Conservation (phyloP, 2,888 invertebrate genomes). For the Calliopum simillimum region DNA sequence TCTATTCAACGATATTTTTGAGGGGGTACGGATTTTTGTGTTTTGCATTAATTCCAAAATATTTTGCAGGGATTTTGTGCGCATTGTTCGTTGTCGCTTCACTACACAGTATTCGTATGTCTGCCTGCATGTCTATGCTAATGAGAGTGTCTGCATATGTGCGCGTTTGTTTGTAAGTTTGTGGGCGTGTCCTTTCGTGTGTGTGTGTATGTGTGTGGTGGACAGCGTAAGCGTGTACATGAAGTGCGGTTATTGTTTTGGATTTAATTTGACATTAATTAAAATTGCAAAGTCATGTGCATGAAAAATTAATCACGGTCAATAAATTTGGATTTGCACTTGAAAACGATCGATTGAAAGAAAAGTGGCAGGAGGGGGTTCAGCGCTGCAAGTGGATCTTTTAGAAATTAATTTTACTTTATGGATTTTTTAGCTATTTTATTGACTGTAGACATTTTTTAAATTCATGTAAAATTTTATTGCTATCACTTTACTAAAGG, state of each 20-base stretch:
- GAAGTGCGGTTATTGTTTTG: slow-evolving; percentile 11
- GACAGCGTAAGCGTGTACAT: background rate
- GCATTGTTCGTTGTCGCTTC: background rate
- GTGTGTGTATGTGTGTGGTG: too few relatives aligned
- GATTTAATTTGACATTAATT: slow-evolving; percentile 24
- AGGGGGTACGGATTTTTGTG: background rate
- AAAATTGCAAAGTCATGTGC: slow-evolving; percentile 27
- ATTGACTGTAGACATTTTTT: too few relatives aligned
- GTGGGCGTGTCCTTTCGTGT: background rate
- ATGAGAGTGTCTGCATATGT: background rate
- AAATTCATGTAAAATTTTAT: too few relatives aligned
- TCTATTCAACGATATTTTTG: background rate
- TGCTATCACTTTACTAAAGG: too few relatives aligned
- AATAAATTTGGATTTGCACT: slow-evolving; percentile 8
- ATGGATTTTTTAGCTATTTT: too few relatives aligned
- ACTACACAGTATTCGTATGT: background rate
- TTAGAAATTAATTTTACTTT: background rate
- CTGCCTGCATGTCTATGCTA: background rate
- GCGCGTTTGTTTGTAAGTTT: background rate
- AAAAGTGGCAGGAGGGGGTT: too few relatives aligned
- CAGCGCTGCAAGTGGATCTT: background rate
- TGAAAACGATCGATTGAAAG: background rate
- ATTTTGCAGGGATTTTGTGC: slow-evolving; percentile 9
- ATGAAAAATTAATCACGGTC: slow-evolving; percentile 21
- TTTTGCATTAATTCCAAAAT: slow-evolving; percentile 5